Conservation (phyloP, 2,113 vertebrate genomes). For the Tragelaphus scriptus region DNA sequence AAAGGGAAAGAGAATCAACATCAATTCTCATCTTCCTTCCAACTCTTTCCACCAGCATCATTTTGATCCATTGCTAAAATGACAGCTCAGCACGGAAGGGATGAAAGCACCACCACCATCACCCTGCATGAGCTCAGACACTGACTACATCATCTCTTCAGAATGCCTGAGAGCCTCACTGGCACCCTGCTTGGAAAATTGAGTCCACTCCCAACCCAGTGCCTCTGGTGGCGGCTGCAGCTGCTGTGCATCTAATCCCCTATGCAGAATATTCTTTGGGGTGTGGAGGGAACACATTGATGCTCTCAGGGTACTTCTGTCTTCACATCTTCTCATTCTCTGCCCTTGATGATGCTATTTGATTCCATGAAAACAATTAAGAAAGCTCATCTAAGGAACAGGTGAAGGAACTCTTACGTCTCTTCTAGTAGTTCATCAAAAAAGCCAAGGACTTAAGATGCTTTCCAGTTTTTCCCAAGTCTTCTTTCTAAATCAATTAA, state of each 20-base stretch:
- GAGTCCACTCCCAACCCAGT: background rate
- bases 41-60: background rate
- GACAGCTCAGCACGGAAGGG: background rate
- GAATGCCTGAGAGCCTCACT: background rate
- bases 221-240: background rate
- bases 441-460: background rate
- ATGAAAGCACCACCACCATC: background rate
- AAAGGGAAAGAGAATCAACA: background rate
- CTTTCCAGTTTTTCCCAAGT: background rate
- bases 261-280: background rate
- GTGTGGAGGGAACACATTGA: background rate
- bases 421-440: background rate
- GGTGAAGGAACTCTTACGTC: background rate
- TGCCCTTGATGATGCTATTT: background rate
- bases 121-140: background rate
- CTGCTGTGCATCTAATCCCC: background rate
- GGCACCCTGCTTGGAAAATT: background rate
- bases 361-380: background rate
- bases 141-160: background rate
- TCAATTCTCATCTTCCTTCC: background rate
- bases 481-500: slow-evolving; percentile 1
- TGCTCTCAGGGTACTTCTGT: background rate
- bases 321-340: background rate
- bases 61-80: background rate
- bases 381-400: background rate